phyloP scores from a whole-genome alignment of 2,113 vertebrate species.

The Eidolon helvum region DNA sequence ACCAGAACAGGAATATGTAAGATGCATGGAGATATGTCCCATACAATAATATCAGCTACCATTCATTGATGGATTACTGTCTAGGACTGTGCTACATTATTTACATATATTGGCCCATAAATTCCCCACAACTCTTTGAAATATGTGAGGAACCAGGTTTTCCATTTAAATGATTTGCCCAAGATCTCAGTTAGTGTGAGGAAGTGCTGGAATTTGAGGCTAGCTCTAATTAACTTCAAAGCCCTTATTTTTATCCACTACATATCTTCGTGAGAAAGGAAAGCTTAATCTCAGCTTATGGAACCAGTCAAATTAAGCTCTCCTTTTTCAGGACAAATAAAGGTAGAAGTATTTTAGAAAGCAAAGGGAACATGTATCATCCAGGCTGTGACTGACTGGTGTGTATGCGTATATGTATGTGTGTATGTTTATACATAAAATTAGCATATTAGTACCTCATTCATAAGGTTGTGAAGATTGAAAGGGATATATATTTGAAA shows the following conservation, averaged over 20 bases:
- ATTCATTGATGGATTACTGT: not conserved
- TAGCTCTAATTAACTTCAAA: not conserved
- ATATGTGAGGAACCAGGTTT: not conserved
- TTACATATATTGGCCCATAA: not conserved
- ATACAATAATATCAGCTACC: not conserved
- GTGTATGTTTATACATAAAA: not conserved
- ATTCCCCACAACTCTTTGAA: not conserved
- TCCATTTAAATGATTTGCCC: not conserved
- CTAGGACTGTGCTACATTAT: not conserved
- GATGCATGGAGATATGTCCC: not conserved
- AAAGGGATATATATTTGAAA: not conserved
- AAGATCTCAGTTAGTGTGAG: not conserved
- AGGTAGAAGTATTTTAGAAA: not conserved
- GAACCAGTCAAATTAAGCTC: not conserved
- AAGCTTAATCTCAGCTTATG: not conserved
- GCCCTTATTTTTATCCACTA: not conserved
- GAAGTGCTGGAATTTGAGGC: not conserved
- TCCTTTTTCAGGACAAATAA: not conserved
- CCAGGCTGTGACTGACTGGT: not conserved
- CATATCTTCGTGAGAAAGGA: not conserved
- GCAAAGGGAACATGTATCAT: not conserved
- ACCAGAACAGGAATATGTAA: not conserved
- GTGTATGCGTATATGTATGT: not conserved
- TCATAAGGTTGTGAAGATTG: not conserved
- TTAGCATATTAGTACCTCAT: not conserved